phyloP scores from a whole-genome alignment of 1,140 invertebrate species.

The Galendromus occidentalis region DNA sequence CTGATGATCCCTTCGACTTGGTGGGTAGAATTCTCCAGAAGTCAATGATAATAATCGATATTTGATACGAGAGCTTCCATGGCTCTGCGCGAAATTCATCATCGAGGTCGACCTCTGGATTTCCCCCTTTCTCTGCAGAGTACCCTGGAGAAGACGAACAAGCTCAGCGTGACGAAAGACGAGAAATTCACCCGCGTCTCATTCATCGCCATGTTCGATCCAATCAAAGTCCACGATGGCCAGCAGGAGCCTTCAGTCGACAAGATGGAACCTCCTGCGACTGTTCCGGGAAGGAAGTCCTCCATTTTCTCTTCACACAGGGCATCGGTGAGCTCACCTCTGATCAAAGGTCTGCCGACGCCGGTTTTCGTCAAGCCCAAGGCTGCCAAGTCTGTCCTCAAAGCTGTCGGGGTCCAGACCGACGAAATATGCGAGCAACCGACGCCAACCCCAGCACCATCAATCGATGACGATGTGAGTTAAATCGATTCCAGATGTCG shows the following conservation, averaged over 20 bases:
- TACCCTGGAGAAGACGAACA: background rate
- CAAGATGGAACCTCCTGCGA: too few species aligned
- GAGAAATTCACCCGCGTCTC: conserved; percentile 3
- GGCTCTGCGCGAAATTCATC: too few species aligned
- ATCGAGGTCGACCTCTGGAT: too few species aligned
- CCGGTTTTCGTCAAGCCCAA: background rate
- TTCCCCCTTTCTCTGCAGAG: background rate
- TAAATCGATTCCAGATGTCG: too few species aligned
- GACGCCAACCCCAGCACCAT: background rate
- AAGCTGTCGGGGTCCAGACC: background rate
- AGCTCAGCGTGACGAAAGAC: background rate
- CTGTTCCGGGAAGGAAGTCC: too few species aligned
- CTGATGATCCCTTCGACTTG: background rate
- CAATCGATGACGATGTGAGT: too few species aligned
- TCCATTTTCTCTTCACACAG: too few species aligned
- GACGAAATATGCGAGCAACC: background rate
- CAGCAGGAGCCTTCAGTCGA: too few species aligned
- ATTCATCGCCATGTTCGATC: conserved; percentile 5
- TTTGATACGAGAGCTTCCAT: too few species aligned
- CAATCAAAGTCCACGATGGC: background rate
- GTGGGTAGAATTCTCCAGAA: background rate
- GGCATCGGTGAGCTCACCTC: background rate
- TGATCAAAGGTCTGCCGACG: background rate
- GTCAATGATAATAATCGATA: too few species aligned
- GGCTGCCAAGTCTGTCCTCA: background rate